Evolutionary conservation across 53 echinoderm and acorn worm genomes (phyloP).

Genomic region (Hippasteria phrygiana): DNA sequence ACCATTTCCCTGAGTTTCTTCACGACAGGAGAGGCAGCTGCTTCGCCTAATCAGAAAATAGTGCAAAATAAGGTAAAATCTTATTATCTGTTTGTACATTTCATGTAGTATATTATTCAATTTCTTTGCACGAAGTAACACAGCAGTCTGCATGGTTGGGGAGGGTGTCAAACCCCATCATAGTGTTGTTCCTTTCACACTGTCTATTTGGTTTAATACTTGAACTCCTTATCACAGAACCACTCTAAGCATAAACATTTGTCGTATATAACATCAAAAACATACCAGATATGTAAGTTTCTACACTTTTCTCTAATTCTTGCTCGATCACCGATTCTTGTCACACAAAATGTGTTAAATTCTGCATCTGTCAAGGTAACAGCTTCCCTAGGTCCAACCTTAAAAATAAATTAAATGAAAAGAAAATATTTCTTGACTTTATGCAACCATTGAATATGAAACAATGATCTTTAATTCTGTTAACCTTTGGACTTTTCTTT

Average conservation of each 20-base stretch:
- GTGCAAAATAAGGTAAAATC: too few relatives aligned
- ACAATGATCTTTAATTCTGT: too few relatives aligned
- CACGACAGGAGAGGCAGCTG: background rate
- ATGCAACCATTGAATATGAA: too few relatives aligned
- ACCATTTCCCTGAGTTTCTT: slow-evolving; percentile 5
- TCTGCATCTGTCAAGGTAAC: background rate
- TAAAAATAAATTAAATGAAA: background rate
- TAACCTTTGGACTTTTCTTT: too few relatives aligned
- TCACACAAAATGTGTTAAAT: background rate
- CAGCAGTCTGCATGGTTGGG: too few relatives aligned
- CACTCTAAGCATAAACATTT: background rate
- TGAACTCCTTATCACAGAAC: too few relatives aligned
- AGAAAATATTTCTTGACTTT: too few relatives aligned
- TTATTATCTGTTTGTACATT: too few relatives aligned
- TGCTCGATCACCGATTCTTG: slow-evolving; percentile 8
- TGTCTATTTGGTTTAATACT: too few relatives aligned
- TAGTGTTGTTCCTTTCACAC: too few relatives aligned
- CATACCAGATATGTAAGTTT: background rate
- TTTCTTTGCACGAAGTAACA: background rate
- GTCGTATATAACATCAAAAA: background rate
- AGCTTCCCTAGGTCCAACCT: slow-evolving; percentile 20
- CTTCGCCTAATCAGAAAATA: background rate
- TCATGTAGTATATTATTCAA: background rate
- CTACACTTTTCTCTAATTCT: slow-evolving; percentile 3
- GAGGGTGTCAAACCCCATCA: too few relatives aligned